Percentiles rank a stretch among this genome's conserved stretches.
phyloP scores from a whole-genome alignment of 2,888 invertebrate species.

The Sesia bembeciformis region DNA sequence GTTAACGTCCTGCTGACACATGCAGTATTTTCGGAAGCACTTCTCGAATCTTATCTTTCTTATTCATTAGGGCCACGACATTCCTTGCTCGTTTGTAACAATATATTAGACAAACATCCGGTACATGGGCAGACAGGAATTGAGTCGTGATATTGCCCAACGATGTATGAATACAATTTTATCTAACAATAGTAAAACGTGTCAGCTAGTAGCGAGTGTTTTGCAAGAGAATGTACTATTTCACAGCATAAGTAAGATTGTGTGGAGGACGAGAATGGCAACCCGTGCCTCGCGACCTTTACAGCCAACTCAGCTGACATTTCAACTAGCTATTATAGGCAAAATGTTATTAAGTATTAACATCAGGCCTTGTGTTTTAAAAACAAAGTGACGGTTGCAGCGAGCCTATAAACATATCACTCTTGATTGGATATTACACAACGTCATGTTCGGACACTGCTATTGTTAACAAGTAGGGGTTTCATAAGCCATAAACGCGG shows the following conservation, averaged over 20 bases:
- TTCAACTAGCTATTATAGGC: constrained; percentile 20
- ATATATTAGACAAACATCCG: too few species aligned
- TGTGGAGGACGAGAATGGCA: constrained; percentile 18
- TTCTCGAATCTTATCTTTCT: too few species aligned
- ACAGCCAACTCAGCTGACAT: constrained; percentile 23
- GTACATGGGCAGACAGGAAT: too few species aligned
- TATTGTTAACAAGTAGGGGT: not conserved
- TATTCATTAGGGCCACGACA: too few species aligned
- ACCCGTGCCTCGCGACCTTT: constrained; percentile 25
- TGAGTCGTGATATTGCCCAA: too few species aligned
- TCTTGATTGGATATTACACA: too few species aligned
- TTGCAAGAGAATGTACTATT: constrained; percentile 24
- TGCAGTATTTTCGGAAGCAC: too few species aligned
- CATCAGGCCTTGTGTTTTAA: constrained; percentile 1
- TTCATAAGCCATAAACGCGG: constrained; percentile 5
- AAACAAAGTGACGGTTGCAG: constrained; percentile 11
- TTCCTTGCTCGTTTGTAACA: too few species aligned
- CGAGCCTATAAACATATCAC: too few species aligned
- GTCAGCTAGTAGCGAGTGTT: constrained; percentile 12
- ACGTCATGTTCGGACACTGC: too few species aligned
- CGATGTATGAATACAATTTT: too few species aligned
- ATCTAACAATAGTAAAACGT: not conserved
- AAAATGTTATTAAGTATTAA: constrained; percentile 15
- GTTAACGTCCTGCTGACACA: too few species aligned
- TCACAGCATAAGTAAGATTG: constrained; percentile 16